Evolutionary conservation across 2,888 invertebrate genomes (phyloP).

Genomic region (Dryobota labecula): DNA sequence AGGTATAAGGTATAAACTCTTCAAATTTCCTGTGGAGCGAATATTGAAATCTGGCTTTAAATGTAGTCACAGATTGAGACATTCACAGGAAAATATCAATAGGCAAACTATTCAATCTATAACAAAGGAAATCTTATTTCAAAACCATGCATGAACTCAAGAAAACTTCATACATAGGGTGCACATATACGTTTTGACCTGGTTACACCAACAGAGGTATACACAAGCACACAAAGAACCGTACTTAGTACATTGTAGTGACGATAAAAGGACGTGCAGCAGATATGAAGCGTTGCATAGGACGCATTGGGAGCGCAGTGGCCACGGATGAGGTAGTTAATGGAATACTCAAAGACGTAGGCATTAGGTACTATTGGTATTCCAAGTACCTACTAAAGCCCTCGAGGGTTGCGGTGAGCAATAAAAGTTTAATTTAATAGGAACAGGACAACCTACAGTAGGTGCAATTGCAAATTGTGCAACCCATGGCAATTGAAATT

Average conservation of each 20-base stretch:
- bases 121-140: not conserved
- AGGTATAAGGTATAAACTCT: not conserved
- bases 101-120: not conserved
- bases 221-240: slow-evolving; percentile 27
- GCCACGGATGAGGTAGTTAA: slow-evolving; percentile 17
- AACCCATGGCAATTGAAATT: not conserved
- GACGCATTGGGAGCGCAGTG: slow-evolving; percentile 40
- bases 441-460: not conserved
- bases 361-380: not conserved
- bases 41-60: not conserved
- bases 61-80: not conserved
- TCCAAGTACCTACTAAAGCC: not conserved
- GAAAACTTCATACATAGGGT: not conserved
- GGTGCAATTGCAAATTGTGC: not conserved
- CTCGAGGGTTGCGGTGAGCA: not conserved
- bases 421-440: not conserved
- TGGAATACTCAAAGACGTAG: slow-evolving; percentile 10
- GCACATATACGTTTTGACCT: slow-evolving; percentile 32
- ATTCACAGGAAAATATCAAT: not conserved
- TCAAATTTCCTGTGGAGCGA: not conserved
- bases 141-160: not conserved
- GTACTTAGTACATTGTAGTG: slow-evolving; percentile 45
- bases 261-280: slow-evolving; percentile 54
- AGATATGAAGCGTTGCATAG: slow-evolving; percentile 57
- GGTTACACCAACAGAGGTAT: slow-evolving; percentile 16